phyloP scores from a whole-genome alignment of 2,113 vertebrate species.

The Plotosus lineatus region DNA sequence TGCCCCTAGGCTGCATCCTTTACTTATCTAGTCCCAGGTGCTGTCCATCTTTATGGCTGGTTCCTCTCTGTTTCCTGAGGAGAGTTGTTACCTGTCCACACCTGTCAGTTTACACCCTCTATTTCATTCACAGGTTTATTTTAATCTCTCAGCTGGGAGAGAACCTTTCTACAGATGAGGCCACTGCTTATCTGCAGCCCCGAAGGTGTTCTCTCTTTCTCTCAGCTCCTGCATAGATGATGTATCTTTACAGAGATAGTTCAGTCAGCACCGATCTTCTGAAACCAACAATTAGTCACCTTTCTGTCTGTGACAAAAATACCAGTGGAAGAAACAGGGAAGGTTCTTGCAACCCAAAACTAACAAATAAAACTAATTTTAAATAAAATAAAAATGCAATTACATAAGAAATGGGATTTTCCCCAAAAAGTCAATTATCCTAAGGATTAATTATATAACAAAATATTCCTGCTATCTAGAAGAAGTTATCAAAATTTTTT shows the following conservation, averaged over 20 bases:
- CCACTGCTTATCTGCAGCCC: slow-evolving; percentile 56
- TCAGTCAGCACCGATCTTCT: slow-evolving; percentile 55
- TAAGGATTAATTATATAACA: neutral
- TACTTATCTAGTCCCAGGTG: slow-evolving; percentile 64
- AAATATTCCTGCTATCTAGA: neutral
- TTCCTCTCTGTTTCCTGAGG: slow-evolving; percentile 47
- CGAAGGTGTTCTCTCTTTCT: slow-evolving; percentile 40
- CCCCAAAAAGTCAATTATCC: neutral
- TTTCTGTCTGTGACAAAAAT: slow-evolving; percentile 57
- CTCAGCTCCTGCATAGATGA: slow-evolving; percentile 36
- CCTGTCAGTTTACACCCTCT: slow-evolving; percentile 57
- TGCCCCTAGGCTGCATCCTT: slow-evolving; percentile 46
- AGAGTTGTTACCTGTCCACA: slow-evolving; percentile 58
- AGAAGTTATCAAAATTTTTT: neutral
- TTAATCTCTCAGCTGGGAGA: slow-evolving; percentile 54
- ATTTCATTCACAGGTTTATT: slow-evolving; percentile 39
- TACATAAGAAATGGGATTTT: neutral
- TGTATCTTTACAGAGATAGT: slow-evolving; percentile 65
- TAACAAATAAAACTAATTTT: neutral
- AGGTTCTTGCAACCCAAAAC: neutral
- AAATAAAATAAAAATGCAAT: neutral
- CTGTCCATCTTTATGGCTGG: slow-evolving; percentile 67
- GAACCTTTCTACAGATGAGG: slow-evolving; percentile 34
- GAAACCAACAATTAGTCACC: slow-evolving; percentile 63
- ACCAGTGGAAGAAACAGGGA: slow-evolving; percentile 9